Conservation (phyloP, 2,113 vertebrate species). For the Megalops atlanticus region DNA sequence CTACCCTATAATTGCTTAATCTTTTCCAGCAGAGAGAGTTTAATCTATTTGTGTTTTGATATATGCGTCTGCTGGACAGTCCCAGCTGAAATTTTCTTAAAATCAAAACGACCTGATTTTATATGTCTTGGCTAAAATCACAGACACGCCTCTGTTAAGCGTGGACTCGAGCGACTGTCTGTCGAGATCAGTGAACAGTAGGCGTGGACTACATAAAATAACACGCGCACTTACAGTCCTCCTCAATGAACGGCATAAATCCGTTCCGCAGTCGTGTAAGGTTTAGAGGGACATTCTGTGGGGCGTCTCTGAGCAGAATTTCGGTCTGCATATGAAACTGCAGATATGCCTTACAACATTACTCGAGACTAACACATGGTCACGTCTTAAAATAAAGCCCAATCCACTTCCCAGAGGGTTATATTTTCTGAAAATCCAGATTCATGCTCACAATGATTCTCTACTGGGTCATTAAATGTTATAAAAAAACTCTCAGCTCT, state of each 20-base stretch:
- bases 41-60: too few species aligned
- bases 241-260: constrained; percentile 5
- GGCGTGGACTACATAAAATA: constrained; percentile 8
- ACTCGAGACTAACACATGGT: too few species aligned
- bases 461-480: background rate
- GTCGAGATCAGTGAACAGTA: background rate
- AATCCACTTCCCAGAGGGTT: background rate
- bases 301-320: background rate
- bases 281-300: background rate
- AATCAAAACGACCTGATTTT: too few species aligned
- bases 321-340: background rate
- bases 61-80: too few species aligned
- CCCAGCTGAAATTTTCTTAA: too few species aligned
- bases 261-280: constrained; percentile 8
- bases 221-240: constrained; percentile 12
- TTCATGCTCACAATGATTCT: background rate
- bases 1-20: background rate
- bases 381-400: background rate
- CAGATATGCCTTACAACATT: too few species aligned
- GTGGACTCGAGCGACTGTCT: background rate
- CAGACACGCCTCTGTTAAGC: background rate
- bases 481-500: background rate
- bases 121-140: background rate
- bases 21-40: too few species aligned
- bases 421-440: background rate